A percentile compares a stretch with the other conserved stretches of the same genome.
These are phyloP conservation scores for Ahaetulla prasina DNA, from an alignment of 2,113 vertebrate genomes.

Conservation along the genomic window DNA sequence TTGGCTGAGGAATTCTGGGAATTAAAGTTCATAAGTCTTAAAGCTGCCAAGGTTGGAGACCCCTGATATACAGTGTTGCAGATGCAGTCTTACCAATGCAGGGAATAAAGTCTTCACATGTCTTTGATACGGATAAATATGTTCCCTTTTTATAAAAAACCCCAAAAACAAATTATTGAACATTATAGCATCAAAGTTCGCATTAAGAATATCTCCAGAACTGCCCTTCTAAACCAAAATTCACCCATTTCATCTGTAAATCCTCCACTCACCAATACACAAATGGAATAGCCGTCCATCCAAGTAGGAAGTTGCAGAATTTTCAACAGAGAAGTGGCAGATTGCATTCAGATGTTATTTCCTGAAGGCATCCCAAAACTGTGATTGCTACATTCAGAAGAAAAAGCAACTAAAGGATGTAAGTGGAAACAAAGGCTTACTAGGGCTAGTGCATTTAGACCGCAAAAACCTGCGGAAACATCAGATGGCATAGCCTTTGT, in stretches of 20 bases:
- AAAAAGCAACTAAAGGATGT: not conserved
- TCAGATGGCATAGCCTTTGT: not conserved
- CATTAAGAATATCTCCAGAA: not conserved
- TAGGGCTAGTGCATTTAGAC: not conserved
- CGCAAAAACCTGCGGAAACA: not conserved
- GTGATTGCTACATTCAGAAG: not conserved
- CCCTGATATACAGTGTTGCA: not conserved
- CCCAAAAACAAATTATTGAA: not conserved
- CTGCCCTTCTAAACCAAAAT: not conserved
- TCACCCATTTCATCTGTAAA: not conserved
- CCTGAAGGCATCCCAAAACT: not conserved
- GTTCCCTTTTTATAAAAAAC: not conserved
- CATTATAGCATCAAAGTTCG: not conserved
- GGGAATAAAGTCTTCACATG: not conserved
- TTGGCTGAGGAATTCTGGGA: too few relatives aligned
- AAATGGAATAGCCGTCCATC: not conserved
- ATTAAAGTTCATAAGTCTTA: too few relatives aligned
- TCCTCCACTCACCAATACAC: not conserved
- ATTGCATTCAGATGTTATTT: not conserved
- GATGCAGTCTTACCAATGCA: not conserved
- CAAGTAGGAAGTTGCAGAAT: not conserved
- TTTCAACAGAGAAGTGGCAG: not conserved
- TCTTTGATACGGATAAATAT: not conserved
- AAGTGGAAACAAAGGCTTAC: not conserved
- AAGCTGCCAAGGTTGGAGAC: too few relatives aligned